These are phyloP conservation scores for Penelope pileata DNA, from an alignment of 2,113 vertebrate species.

Conservation along the genomic window DNA sequence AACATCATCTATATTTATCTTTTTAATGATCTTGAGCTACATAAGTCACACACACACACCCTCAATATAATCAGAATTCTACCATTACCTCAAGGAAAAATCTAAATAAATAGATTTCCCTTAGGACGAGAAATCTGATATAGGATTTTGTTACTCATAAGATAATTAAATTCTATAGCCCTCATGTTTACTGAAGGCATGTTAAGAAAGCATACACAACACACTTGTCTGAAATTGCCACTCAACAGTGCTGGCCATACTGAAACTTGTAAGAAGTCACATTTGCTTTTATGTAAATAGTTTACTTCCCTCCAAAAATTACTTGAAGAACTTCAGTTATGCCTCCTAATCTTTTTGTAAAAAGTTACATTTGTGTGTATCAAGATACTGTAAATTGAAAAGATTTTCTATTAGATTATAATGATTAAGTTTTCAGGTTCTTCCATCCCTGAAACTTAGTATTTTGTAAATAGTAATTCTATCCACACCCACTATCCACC, in stretches of 20 bases:
- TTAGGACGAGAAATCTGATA: not conserved
- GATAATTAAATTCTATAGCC: not conserved
- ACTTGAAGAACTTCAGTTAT: not conserved
- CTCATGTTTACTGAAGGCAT: not conserved
- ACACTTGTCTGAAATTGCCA: not conserved
- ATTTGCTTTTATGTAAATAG: not conserved
- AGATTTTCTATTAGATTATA: not conserved
- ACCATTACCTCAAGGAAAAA: not conserved
- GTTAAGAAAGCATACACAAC: not conserved
- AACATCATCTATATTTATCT: not conserved
- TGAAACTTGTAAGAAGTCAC: not conserved
- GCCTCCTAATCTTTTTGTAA: not conserved
- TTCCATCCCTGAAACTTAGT: not conserved
- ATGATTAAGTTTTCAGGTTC: not conserved
- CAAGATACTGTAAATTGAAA: not conserved
- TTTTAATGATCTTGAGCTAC: not conserved
- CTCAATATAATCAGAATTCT: not conserved
- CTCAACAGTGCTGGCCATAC: not conserved
- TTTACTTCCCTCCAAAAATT: not conserved
- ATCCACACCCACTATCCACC: not conserved
- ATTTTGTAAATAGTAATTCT: not conserved
- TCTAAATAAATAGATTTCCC: not conserved
- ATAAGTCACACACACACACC: rapidly evolving
- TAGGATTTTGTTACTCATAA: not conserved
- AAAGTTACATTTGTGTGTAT: not conserved